Evolutionary conservation across 1,140 invertebrate species (phyloP), one percentile per base, ranked within the genome.

Genomic region (Procambarus clarkii): DNA sequence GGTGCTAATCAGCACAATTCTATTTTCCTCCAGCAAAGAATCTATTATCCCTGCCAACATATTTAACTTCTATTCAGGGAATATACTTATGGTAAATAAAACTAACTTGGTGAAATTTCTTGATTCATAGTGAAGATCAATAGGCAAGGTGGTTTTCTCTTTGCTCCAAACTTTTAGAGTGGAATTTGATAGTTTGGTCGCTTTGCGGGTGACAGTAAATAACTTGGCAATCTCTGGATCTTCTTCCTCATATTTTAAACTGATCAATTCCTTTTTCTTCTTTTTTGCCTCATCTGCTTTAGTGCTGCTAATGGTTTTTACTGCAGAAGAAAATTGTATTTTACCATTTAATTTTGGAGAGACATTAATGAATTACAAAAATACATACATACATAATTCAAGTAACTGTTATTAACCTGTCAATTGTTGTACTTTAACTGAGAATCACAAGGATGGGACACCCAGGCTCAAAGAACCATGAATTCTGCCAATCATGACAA

Each of bases 81-180:
- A 34, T 34, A 34, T 34, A 34, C 34, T 34, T 34, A 34, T 34
- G 34, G 34, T 34, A 34, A 34, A 86, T 9, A 74, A 64, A 77
- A 74, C 91, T 86, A 60, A 94, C 92, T 94, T 94, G 91, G 94
- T 94, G 48, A 95, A 93, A 71, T 94, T 94, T 50, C 94, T 93
- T 5, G 93, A 93, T 86, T 95, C 94, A 88, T 95, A 95, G 91
- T 95, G 95, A 24, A 95, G 93, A 93, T 95, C 95, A 85, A 94
- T 93, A 9, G 95, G 95, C 44, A 95, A 92, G 0, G 94, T 95
- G n/a, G 94, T 94, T 81, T 94, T 94, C 2, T 94, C 93, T 82
- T 94, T 94, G 85, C 92, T 94, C 94, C 95, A 95, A 44, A 94
- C 94, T 48, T 94, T 94, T 77, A 95, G 92, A 34, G 95, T 95